Base-by-base conservation (phyloP, 1,140 invertebrate genomes). In the Drosophila ficusphila region DNA sequence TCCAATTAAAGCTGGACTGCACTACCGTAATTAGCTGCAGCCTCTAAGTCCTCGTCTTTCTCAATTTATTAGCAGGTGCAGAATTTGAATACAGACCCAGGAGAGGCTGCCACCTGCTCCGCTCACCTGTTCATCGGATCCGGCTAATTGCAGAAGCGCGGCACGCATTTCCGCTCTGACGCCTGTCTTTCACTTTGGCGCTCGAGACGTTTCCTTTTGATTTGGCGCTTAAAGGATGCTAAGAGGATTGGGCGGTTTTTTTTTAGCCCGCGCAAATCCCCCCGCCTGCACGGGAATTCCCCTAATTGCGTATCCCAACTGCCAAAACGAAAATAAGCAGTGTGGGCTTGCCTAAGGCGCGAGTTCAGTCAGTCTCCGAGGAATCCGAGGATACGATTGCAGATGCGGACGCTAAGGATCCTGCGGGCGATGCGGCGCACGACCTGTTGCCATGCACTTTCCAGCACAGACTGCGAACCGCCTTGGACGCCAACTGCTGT, bases 391-490 rank as follows among this genome's bases (percentile, higher is more conserved):
- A 2, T 8, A 8, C 16, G 14, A 11, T n/a, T n/a, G n/a, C n/a
- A 21, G 25, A 42, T 14, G 23, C 16, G 27, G 18, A 34, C 3
- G 11, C 51, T 19, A 12, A 27, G 23, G 57, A 4, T 62, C 64
- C 39, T 12, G 21, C 41, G 33, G 56, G 33, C 65, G 12, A 21
- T 51, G 38, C 38, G 64, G 47, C 16, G 47, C 65, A 54, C 29
- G 68, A 71, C 68, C 68, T 71, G 68, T 71, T 71, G 68, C 68
- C 64, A 39, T 71, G 68, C 68, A 65, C 68, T 65, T 34, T 60
- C 62, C 44, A 65, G 60, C 62, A 49, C 11, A n/a, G 61, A 67
- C 44, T 67, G 25, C 19, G 8, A 23, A 18, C 27, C n/a, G 31
- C n/a, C 7, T 36, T 23, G 14, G 47, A 14, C 9, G 14, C 34